These are phyloP conservation scores for Fabriciana adippe DNA, from an alignment of 2,888 invertebrate species.

Conservation along the genomic window DNA sequence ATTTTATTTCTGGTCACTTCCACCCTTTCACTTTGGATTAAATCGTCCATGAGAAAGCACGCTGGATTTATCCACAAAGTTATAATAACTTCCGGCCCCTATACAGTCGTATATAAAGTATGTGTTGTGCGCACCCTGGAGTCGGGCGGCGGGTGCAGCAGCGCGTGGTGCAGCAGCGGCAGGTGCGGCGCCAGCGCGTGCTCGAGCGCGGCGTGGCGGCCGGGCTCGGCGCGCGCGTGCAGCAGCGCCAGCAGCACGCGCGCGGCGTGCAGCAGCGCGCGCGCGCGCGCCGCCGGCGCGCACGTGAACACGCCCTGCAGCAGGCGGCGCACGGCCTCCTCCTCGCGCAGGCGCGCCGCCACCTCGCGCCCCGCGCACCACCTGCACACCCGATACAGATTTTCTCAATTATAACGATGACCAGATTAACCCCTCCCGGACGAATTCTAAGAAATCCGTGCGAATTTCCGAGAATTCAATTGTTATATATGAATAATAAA, in stretches of 20 bases:
- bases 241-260: constrained; percentile 88
- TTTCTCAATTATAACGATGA: not conserved
- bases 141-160: constrained; percentile 53
- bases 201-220: constrained; percentile 56
- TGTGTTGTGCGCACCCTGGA: not conserved
- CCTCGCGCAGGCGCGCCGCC: constrained; percentile 42
- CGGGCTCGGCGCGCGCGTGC: constrained; percentile 45
- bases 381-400: constrained; percentile 18
- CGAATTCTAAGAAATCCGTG: too few species aligned
- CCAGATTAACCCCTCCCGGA: too few species aligned
- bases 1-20: too few species aligned
- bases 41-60: too few species aligned
- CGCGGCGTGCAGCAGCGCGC: constrained; percentile 90
- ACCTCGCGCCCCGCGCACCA: constrained; percentile 38
- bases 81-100: too few species aligned
- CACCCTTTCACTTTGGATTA: too few species aligned
- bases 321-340: constrained; percentile 64
- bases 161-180: constrained; percentile 73
- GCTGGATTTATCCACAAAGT: too few species aligned
- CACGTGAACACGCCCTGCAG: constrained; percentile 87
- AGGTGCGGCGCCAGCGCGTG: constrained; percentile 71
- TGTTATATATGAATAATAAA: not conserved
- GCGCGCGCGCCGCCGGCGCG: constrained; percentile 83
- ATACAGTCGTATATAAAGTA: too few species aligned
- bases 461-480: too few species aligned